These are phyloP conservation scores for Drosophila nikananu DNA, from an alignment of 1,140 invertebrate species.

Conservation along the genomic window DNA sequence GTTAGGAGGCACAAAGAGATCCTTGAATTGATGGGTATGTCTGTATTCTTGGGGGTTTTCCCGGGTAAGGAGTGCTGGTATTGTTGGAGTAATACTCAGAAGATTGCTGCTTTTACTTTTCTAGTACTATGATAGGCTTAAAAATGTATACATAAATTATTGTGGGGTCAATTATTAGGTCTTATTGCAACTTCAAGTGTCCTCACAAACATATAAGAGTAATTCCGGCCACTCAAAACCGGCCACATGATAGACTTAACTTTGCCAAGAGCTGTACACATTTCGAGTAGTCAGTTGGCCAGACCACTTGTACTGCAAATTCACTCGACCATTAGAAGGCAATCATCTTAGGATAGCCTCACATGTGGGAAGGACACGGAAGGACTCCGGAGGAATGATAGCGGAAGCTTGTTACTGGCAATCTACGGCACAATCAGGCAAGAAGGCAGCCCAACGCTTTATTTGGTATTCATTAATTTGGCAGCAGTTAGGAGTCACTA, in stretches of 20 bases:
- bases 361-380: neutral
- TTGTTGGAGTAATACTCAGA: neutral
- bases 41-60: neutral
- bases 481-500: constrained; percentile 45
- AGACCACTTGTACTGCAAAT: constrained; percentile 24
- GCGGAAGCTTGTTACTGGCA: constrained; percentile 45
- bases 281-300: constrained; percentile 26
- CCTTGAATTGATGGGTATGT: constrained; percentile 5
- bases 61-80: neutral
- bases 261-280: constrained; percentile 15
- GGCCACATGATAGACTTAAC: constrained; percentile 8
- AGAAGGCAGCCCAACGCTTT: neutral
- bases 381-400: constrained; percentile 1
- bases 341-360: constrained; percentile 25
- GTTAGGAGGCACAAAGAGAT: constrained; percentile 4
- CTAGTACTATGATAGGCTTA: neutral
- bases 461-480: constrained; percentile 72
- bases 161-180: neutral
- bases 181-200: constrained; percentile 1
- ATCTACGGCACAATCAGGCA: constrained; percentile 34
- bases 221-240: constrained; percentile 29
- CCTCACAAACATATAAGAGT: constrained; percentile 18
- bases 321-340: constrained; percentile 38
- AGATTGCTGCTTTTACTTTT: neutral
- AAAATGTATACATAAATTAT: neutral